A percentile compares a stretch with the other conserved stretches of the same genome.
Evolutionary conservation across 2,113 vertebrate genomes (phyloP).

Genomic region (Monopterus albus): DNA sequence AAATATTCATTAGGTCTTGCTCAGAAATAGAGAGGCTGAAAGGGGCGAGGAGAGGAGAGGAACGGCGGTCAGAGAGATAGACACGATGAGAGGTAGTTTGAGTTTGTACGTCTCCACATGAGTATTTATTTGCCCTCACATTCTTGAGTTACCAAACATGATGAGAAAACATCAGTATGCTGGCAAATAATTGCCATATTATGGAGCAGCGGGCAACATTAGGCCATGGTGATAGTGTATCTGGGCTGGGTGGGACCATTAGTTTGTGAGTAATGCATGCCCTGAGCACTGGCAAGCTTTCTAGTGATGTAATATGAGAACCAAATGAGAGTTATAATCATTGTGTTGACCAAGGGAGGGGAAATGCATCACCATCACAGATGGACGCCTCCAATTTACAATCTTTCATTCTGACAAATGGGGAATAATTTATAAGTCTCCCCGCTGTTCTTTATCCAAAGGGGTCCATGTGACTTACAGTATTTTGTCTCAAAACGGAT

Average conservation of each 20-base stretch:
- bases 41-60: slow-evolving; percentile 9
- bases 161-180: slow-evolving; percentile 50
- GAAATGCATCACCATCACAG: slow-evolving; percentile 66
- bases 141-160: slow-evolving; percentile 53
- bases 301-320: slow-evolving; percentile 65
- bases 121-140: slow-evolving; percentile 44
- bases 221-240: slow-evolving; percentile 42
- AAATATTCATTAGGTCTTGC: slow-evolving; percentile 80
- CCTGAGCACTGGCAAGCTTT: slow-evolving; percentile 48
- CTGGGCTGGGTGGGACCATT: slow-evolving; percentile 57
- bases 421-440: slow-evolving; percentile 53
- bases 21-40: slow-evolving; percentile 50
- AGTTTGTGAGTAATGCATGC: slow-evolving; percentile 64
- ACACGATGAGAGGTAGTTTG: background rate
- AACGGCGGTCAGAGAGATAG: slow-evolving; percentile 10
- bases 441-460: slow-evolving; percentile 16
- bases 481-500: slow-evolving; percentile 1
- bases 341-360: slow-evolving; percentile 19
- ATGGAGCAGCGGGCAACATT: slow-evolving; percentile 57
- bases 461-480: slow-evolving; percentile 12
- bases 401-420: slow-evolving; percentile 62
- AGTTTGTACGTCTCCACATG: slow-evolving; percentile 15
- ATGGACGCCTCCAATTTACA: slow-evolving; percentile 40
- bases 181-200: slow-evolving; percentile 54
- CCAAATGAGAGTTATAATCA: slow-evolving; percentile 70